A percentile compares a stretch with the other conserved stretches of the same genome.
phyloP scores from a whole-genome alignment of 1,140 invertebrate genomes.

The Diorhabda carinulata region DNA sequence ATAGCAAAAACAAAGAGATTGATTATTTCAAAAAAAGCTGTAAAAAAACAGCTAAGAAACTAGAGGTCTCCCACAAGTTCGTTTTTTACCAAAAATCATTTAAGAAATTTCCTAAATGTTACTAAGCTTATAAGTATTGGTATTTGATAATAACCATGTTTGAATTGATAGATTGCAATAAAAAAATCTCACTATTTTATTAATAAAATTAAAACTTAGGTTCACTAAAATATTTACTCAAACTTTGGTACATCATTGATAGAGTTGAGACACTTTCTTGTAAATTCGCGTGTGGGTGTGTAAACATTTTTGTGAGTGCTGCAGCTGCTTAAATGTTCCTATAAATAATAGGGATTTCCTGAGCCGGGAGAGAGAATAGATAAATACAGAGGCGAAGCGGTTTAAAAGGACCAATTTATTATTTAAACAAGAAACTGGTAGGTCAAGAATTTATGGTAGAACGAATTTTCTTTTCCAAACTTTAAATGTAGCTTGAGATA shows the following conservation, averaged over 20 bases:
- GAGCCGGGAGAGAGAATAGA: neutral
- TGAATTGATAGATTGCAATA: too few relatives aligned
- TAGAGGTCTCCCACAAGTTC: too few relatives aligned
- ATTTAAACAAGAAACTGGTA: neutral
- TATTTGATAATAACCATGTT: too few relatives aligned
- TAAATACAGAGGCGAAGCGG: neutral
- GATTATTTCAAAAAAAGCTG: too few relatives aligned
- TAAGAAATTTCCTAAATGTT: too few relatives aligned
- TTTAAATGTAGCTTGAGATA: neutral
- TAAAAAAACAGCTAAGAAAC: too few relatives aligned
- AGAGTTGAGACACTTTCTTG: neutral
- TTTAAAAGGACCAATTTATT: constrained; percentile 2
- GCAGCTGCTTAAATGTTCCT: neutral
- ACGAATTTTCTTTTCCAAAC: neutral
- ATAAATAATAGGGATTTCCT: neutral
- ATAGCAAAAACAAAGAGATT: too few relatives aligned
- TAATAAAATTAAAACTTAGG: neutral
- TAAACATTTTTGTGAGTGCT: neutral
- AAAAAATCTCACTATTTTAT: too few relatives aligned
- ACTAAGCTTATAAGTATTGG: too few relatives aligned
- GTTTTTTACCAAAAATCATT: too few relatives aligned
- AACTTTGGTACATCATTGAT: neutral
- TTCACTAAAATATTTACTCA: neutral
- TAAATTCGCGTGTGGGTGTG: neutral
- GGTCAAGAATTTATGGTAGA: neutral